Evolutionary conservation across 2,888 invertebrate species (phyloP), one percentile per base, ranked within the genome.

Genomic region (Meloe dianella): DNA sequence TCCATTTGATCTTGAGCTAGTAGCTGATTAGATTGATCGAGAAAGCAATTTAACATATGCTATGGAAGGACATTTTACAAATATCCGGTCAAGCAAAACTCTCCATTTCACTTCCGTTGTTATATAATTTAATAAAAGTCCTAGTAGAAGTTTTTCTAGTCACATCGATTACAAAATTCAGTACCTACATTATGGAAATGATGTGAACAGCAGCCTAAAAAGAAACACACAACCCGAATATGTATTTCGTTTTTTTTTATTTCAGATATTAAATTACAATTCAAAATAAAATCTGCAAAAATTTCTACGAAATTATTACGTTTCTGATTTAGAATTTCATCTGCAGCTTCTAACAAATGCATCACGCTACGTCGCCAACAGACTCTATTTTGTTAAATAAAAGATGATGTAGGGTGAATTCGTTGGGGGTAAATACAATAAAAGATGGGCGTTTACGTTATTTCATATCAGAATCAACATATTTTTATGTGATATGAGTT

Each of bases 311-410:
- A 47, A 47, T 10, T 20, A 47, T 20, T 20, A 10, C 10, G n/a
- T 47, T 47, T 3, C 0, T 47, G 20, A 20, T 47, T 6, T 20
- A 22, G 47, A 20, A 47, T 47, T 47, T 47, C 20, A 22, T 47
- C 20, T 47, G 10, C 9, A 47, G 20, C 47, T 47, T n/a, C 47
- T 58, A 58, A 58, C 58, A 58, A 58, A 58, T 58, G 58, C 58
- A 58, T 58, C 32, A 58, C 58, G 35, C 12, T 22, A 22, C 24
- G 22, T 57, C 47, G 32, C 30, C 58, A 61, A 59, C 61, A 61
- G 61, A 64, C 62, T 61, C 64, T 41, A 41, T 41, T 41, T 67
- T 67, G 64, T 65, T 67, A 67, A 67, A 67, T 67, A 67, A 64
- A 67, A 67, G 64, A 67, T 67, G 67, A 64, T 60, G 61, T n/a